Evolutionary conservation across 2,113 vertebrate species (phyloP), one percentile per base, ranked within the genome.

Genomic region (Pleuronectes platessa): DNA sequence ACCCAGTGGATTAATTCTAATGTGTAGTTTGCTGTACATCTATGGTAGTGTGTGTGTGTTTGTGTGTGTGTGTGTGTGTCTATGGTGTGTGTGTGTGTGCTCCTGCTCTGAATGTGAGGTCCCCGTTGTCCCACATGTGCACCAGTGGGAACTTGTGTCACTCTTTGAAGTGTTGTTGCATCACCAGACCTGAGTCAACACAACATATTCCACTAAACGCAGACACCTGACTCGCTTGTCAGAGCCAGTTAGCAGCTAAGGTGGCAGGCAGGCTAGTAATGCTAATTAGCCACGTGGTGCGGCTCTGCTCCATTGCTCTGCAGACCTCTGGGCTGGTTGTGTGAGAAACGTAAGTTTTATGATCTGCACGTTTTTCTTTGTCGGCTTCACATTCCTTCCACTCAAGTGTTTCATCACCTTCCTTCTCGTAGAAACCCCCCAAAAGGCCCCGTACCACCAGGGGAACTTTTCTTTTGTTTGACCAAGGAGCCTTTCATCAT

Each of bases 361-460:
- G 68, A 72, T 66, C 51, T n/a, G 49, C 60, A 24, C 15, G 42
- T 37, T 70, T 31, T 72, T 83, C 64, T 79, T 74, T 77, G 68
- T 72, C 42, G 71, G 77, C 58, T 69, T 21, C 53, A 58, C 72
- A 67, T 84, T 76, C 62, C 40, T 62, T 76, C 83, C 53, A 66
- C 81, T 86, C 56, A 71, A 83, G 83, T 81, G 88, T 91, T 91
- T 90, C 81, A 87, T 90, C 85, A 83, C 66, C 65, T 82, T 82
- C 58, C 55, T 61, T 76, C 63, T 84, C 26, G 27, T 76, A 0
- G 61, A 86, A 61, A 31, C 31, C 61, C 62, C 78, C 49, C 68
- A 80, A 84, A 76, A 81, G 61, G 72, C 85, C 31, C 76, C 70
- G 47, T 60, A 74, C 71, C 42, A 67, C 81, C 82, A 47, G 68